Evolutionary conservation across 2,113 vertebrate genomes (phyloP), one percentile per base, ranked within the genome.

Genomic region (Vicugna pacos): DNA sequence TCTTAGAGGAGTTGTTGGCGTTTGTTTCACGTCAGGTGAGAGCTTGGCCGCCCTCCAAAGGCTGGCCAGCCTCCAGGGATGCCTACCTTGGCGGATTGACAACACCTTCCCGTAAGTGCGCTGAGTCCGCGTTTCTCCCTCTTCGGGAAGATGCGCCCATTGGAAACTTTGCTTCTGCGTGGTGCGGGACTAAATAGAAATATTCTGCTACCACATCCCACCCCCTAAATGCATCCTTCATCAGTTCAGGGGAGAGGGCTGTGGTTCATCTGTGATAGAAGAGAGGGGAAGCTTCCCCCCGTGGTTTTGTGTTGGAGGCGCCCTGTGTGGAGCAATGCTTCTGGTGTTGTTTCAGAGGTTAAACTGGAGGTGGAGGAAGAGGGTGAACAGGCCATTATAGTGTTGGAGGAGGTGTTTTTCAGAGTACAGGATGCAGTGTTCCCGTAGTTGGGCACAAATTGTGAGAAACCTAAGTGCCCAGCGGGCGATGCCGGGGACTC

Each of bases 401-500:
- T 75, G 83, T 13, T 58, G 42, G 38, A 16, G 24, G 38, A 72
- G 22, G 4, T 1, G 0, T 0, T 52, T 52, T 60, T 48, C 14
- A n/a, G 17, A 4, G 2, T n/a, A 28, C 6, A 4, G 5, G 52
- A 30, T 16, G 30, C 3, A 3, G 50, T 3, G 10, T 12, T 11
- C 22, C 35, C 0, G 0, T 14, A 35, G 24, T 2, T 0, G 13
- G 32, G 42, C 24, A 5, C 14, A 48, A 3, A 13, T 5, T 8
- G 30, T 48, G 24, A 48, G 50, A 60, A 5, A 20, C 2, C 17
- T 8, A 48, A 58, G 20, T 20, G 3, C 13, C 46, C 8, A 0
- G 5, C 35, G 35, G 26, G 4, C 0, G 3, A 12, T 30, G 5
- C 8, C 24, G 6, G 8, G 32, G 54, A 11, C 8, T 7, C 8